Base-by-base conservation (phyloP, 2,888 invertebrate species). In the Epinotia brunnichana region DNA sequence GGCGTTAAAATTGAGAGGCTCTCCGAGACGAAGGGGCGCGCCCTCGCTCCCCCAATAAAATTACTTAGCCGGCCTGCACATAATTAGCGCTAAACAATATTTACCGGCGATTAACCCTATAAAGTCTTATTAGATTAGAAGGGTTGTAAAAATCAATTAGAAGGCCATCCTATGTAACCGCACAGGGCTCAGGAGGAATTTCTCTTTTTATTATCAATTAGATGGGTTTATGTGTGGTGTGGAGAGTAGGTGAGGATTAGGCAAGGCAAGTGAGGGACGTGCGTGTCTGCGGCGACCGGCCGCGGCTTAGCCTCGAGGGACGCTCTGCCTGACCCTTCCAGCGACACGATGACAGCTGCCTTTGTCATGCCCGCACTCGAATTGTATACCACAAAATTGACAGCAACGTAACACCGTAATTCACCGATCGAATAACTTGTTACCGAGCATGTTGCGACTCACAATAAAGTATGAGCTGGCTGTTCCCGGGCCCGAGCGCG, bases 171-270 rank as follows among this genome's bases (percentile, higher is more conserved):
- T 88, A 87, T 89, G 90, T 89, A 87, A 89, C 90, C 90, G 87
- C 90, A 91, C 90, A 90, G 90, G 89, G 87, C 90, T 90, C 90
- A 90, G 89, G 87, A 88, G 84, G 86, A 88, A 88, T 87, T 83
- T 83, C 87, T 88, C 87, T 89, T 90, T 91, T 92, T 92, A 92
- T 92, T 92, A 91, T 91, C 92, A 92, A 92, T 92, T 92, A 92
- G 92, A 90, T 90, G 90, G 91, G 89, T 92, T 92, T 91, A 91
- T 91, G 89, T 91, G 90, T 83, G 85, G 87, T 89, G 89, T 88
- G 89, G 90, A 87, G 89, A 91, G 90, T 88, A 90, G 91, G 88
- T 87, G 87, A 83, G 91, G 91, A 91, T 92, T 90, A 91, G 87
- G 83, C 78, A 87, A 85, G 87, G 86, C 82, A 48, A 48, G 48